A percentile compares a stretch with the other conserved stretches of the same genome.
These are phyloP conservation scores for Theodoxus fluviatilis DNA, from an alignment of 2,888 invertebrate genomes.

Conservation along the genomic window DNA sequence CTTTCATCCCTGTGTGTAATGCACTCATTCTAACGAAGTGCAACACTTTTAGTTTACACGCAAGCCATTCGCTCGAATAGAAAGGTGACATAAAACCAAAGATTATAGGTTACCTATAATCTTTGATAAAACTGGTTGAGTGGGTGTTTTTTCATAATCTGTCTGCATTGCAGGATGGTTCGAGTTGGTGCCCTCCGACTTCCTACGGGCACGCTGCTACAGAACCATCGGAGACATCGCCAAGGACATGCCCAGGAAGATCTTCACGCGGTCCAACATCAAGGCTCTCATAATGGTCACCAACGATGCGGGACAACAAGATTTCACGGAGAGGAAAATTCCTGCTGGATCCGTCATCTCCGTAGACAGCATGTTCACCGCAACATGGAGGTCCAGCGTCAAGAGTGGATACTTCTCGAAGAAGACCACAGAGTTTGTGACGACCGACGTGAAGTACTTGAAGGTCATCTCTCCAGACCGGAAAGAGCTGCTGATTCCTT, in stretches of 20 bases:
- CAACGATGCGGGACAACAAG: constrained; percentile 36
- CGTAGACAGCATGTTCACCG: constrained; percentile 46
- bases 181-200: constrained; percentile 53
- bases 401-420: constrained; percentile 47
- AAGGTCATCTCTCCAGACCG: constrained; percentile 47
- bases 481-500: constrained; percentile 46
- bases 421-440: constrained; percentile 47
- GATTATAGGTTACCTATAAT: background rate
- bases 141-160: no score
- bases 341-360: constrained; percentile 45
- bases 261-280: constrained; percentile 50
- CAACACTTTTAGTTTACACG: no score
- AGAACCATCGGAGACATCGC: constrained; percentile 48
- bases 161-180: constrained; percentile 52
- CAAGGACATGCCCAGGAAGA: constrained; percentile 45
- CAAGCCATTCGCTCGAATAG: no score
- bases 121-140: no score
- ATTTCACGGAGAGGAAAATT: constrained; percentile 46
- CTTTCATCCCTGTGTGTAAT: no score
- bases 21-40: no score
- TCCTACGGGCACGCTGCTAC: constrained; percentile 43
- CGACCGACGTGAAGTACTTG: constrained; percentile 49
- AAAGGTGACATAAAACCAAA: no score
- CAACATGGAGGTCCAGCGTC: constrained; percentile 51
- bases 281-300: constrained; percentile 42